phyloP scores from a whole-genome alignment of 2,888 invertebrate genomes.

The Orthosia cruda region DNA sequence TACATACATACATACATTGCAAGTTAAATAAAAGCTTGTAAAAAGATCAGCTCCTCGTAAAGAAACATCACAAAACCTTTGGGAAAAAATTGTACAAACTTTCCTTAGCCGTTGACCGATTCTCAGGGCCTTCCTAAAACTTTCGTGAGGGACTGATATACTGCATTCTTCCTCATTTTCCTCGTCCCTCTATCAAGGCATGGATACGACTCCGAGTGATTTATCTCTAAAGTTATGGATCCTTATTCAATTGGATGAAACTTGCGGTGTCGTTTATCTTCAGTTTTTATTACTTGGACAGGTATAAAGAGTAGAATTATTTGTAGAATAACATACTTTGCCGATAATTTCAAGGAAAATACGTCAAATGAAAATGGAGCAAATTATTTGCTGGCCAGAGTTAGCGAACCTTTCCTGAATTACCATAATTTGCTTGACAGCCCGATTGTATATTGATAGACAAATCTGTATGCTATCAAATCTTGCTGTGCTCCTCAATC shows the following conservation, averaged over 20 bases:
- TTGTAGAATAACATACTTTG: neutral
- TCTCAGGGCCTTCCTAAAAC: slow-evolving; percentile 31
- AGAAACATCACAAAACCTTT: slow-evolving; percentile 27
- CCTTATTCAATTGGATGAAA: slow-evolving; percentile 56
- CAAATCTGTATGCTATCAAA: neutral
- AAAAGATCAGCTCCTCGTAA: neutral
- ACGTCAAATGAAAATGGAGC: too few relatives aligned
- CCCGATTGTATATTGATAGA: neutral
- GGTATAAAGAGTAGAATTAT: slow-evolving; percentile 34
- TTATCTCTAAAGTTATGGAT: slow-evolving; percentile 52
- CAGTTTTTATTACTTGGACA: slow-evolving; percentile 47
- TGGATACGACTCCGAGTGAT: slow-evolving; percentile 45
- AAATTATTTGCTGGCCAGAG: too few relatives aligned
- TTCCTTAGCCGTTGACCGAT: slow-evolving; percentile 25
- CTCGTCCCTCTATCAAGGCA: slow-evolving; percentile 39
- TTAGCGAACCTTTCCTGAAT: too few relatives aligned
- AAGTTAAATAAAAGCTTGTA: too few relatives aligned
- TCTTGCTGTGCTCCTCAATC: neutral
- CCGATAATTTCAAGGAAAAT: neutral
- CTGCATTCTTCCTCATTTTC: slow-evolving; percentile 51
- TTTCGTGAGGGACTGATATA: slow-evolving; percentile 42
- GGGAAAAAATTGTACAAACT: slow-evolving; percentile 29
- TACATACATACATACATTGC: too few relatives aligned
- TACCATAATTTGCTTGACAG: neutral
- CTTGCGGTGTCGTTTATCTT: slow-evolving; percentile 49